These are phyloP conservation scores for Osmoderma eremita DNA, from an alignment of 2,888 invertebrate genomes.

Conservation along the genomic window DNA sequence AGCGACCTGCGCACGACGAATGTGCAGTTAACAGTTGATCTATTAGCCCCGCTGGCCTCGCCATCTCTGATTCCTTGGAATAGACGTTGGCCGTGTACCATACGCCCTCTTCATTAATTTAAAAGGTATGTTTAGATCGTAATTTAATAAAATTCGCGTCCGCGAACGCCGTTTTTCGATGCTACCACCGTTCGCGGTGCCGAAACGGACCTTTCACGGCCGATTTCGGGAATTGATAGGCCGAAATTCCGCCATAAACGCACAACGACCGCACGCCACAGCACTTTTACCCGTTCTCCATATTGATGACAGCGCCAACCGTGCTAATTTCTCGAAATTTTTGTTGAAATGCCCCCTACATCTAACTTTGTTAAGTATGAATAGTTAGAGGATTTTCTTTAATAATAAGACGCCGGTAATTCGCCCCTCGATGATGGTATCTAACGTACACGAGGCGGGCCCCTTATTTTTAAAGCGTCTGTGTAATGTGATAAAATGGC, in stretches of 20 bases:
- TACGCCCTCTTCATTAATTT: slow-evolving; percentile 70
- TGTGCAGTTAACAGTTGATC: slow-evolving; percentile 43
- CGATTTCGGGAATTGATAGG: slow-evolving; percentile 4
- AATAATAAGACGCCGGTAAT: slow-evolving; percentile 41
- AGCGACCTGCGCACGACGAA: slow-evolving; percentile 42
- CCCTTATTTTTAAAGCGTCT: slow-evolving; percentile 52
- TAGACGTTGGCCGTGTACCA: slow-evolving; percentile 63
- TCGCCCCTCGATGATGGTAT: slow-evolving; percentile 22
- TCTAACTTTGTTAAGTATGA: slow-evolving; percentile 61
- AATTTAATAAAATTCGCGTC: slow-evolving; percentile 41
- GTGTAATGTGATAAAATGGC: slow-evolving; percentile 55
- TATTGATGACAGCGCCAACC: slow-evolving; percentile 76
- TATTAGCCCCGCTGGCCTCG: slow-evolving; percentile 61
- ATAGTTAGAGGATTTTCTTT: slow-evolving; percentile 63
- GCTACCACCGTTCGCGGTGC: background rate
- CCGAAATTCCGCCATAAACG: slow-evolving; percentile 37
- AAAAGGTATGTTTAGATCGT: slow-evolving; percentile 58
- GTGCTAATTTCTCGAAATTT: slow-evolving; percentile 76
- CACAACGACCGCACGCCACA: slow-evolving; percentile 43
- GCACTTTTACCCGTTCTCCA: slow-evolving; percentile 61
- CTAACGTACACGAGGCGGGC: slow-evolving; percentile 36
- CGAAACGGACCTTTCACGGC: slow-evolving; percentile 13
- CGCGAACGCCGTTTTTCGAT: slow-evolving; percentile 5
- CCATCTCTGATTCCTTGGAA: slow-evolving; percentile 64
- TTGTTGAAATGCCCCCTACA: slow-evolving; percentile 74